Evolutionary conservation across 2,113 vertebrate genomes (phyloP), one percentile per base, ranked within the genome.

Genomic region (Rhinichthys klamathensis): DNA sequence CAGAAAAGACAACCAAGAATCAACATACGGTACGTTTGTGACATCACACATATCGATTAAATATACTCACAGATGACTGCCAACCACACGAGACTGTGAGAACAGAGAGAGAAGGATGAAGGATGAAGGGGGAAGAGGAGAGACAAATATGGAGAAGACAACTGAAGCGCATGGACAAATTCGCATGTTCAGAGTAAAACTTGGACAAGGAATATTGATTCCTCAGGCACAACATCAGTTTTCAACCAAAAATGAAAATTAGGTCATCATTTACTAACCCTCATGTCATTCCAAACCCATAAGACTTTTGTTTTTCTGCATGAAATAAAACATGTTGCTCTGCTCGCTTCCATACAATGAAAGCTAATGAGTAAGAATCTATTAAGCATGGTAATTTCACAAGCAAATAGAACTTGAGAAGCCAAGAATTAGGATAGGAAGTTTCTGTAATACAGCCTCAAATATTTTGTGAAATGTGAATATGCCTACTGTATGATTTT

Each of bases 31-130:
- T n/a, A 30, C 16, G 44, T 3, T 76, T 65, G 10, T 15, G 18
- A 65, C 4, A 30, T 18, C 25, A 32, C 10, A 51, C 61, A 51
- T 23, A 27, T 41, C 8, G 41, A 84, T 74, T 87, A 60, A 84
- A 90, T 89, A 93, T 92, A 94, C 95, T 97, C 94, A 97, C 95
- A 91, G 93, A 94, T 92, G 94, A 91, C 91, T 78, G 93, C 84
- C 93, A 93, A 93, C 94, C 93, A 91, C 94, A 88, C 85, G 91
- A 93, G 93, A 93, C 96, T 97, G 94, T 90, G 91, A 90, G 93
- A 89, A 93, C 90, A 89, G 90, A 92, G 73, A 90, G 85, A 89
- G 90, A 16, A 76, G 25, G 49, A 54, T 85, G 86, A 89, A 87
- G 91, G 44, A 54, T 85, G 86, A 89, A 87, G 91, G 44, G 51